These are phyloP conservation scores for Pseudomyrmex pallidus DNA, from an alignment of 1,140 invertebrate species.

Conservation along the genomic window DNA sequence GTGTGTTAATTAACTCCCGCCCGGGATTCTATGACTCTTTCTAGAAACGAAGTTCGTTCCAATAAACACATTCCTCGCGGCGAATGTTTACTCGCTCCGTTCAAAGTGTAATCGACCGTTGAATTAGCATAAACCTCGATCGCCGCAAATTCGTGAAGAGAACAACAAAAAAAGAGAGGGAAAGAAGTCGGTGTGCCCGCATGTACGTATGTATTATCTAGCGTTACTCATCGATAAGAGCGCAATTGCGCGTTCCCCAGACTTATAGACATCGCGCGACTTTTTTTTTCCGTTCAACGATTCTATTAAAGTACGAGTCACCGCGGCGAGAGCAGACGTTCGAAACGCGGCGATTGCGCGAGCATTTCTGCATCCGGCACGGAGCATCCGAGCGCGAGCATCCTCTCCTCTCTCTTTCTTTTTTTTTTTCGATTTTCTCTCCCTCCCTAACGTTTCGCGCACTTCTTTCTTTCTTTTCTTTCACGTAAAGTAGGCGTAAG, in stretches of 20 bases:
- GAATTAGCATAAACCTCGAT: background rate
- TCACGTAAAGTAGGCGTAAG: slow-evolving; percentile 81
- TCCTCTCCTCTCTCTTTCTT: slow-evolving; percentile 19
- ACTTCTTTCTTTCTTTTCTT: background rate
- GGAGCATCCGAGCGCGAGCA: background rate
- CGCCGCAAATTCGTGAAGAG: background rate
- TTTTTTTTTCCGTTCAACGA: slow-evolving; percentile 9
- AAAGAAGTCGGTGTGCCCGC: background rate
- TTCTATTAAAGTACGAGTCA: slow-evolving; percentile 20
- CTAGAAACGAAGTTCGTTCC: background rate
- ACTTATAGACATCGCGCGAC: background rate
- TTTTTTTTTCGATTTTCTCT: slow-evolving; percentile 19
- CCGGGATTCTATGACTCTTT: background rate
- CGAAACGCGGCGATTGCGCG: slow-evolving; percentile 30
- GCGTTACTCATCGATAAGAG: background rate
- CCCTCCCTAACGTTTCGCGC: background rate
- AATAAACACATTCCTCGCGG: background rate
- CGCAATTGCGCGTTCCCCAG: background rate
- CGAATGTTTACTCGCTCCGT: background rate
- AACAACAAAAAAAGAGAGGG: background rate
- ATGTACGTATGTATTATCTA: background rate
- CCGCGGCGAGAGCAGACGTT: background rate
- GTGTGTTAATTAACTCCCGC: background rate
- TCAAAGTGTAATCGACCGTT: background rate
- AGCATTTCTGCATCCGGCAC: slow-evolving; percentile 30